Percentiles rank a stretch among this genome's conserved stretches.
Conservation (phyloP, 2,888 invertebrate species). For the Anagyrus pseudococci region DNA sequence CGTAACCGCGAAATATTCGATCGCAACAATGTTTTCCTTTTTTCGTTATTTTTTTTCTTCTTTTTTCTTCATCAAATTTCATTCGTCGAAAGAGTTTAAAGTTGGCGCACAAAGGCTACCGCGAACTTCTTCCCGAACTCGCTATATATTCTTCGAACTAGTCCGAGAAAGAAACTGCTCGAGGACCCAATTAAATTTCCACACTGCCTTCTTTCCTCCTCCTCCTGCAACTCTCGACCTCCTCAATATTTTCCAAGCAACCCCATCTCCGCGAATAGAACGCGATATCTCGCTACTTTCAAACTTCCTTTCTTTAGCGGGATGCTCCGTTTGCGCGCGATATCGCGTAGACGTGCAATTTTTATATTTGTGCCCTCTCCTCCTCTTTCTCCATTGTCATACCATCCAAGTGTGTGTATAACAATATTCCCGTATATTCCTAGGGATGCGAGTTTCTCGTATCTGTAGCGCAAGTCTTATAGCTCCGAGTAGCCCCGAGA, state of each 20-base stretch:
- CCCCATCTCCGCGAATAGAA: too few relatives aligned
- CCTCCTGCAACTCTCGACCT: background rate
- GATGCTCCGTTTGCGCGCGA: too few relatives aligned
- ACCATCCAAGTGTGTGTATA: too few relatives aligned
- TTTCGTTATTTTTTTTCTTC: background rate
- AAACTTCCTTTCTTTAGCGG: too few relatives aligned
- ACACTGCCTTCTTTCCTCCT: constrained; percentile 1
- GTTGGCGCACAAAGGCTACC: too few relatives aligned
- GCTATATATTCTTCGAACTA: constrained; percentile 19
- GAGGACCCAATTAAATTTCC: constrained; percentile 30
- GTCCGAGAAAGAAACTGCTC: constrained; percentile 2
- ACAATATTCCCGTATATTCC: background rate
- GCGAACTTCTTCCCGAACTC: background rate
- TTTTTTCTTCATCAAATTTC: too few relatives aligned
- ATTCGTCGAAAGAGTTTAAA: background rate
- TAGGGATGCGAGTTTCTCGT: background rate
- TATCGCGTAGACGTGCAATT: too few relatives aligned
- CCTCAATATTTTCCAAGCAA: constrained; percentile 1
- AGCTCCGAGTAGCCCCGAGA: background rate
- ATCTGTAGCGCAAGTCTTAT: constrained; percentile 20
- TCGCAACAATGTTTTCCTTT: background rate
- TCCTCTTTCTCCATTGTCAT: too few relatives aligned
- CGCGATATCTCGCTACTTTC: too few relatives aligned
- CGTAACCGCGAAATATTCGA: background rate
- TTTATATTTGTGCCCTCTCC: too few relatives aligned